Evolutionary conservation across 2,797 vertebrate genomes (phyloP).

Genomic region (Chelon labrosus): DNA sequence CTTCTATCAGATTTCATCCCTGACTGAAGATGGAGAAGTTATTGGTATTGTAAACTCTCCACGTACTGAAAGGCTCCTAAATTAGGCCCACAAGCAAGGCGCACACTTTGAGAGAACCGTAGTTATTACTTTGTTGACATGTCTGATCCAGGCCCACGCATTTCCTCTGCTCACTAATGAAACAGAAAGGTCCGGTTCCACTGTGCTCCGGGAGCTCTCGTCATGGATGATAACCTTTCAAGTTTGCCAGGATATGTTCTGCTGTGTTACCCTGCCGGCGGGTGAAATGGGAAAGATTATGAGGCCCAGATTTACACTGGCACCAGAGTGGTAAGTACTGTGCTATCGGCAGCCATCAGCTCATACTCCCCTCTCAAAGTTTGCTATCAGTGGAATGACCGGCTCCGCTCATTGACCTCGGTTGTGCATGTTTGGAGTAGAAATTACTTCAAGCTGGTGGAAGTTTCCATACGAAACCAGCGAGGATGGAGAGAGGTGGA

Average conservation of each 20-base stretch:
- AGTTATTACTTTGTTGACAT: conserved; percentile 23
- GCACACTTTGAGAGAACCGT: neutral
- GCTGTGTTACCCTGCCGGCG: conserved; percentile 46
- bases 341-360: conserved; percentile 62
- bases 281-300: conserved; percentile 52
- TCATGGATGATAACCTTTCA: conserved; percentile 50
- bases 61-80: conserved; percentile 15
- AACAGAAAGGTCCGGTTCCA: conserved; percentile 26
- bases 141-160: conserved; percentile 34
- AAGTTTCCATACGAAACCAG: conserved; percentile 56
- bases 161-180: conserved; percentile 40
- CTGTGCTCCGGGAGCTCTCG: neutral
- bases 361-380: conserved; percentile 39
- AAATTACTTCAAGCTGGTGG: conserved; percentile 64
- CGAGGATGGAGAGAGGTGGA: conserved; percentile 38
- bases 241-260: conserved; percentile 46
- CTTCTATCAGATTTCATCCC: neutral
- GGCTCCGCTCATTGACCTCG: conserved; percentile 33
- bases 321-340: conserved; percentile 40
- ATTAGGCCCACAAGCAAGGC: neutral
- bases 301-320: conserved; percentile 55
- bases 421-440: conserved; percentile 26
- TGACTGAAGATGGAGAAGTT: conserved; percentile 1
- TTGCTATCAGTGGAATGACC: conserved; percentile 53
- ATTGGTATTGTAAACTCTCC: neutral